Base-by-base conservation (phyloP, 2,797 vertebrate species). In the Thaleichthys pacificus region DNA sequence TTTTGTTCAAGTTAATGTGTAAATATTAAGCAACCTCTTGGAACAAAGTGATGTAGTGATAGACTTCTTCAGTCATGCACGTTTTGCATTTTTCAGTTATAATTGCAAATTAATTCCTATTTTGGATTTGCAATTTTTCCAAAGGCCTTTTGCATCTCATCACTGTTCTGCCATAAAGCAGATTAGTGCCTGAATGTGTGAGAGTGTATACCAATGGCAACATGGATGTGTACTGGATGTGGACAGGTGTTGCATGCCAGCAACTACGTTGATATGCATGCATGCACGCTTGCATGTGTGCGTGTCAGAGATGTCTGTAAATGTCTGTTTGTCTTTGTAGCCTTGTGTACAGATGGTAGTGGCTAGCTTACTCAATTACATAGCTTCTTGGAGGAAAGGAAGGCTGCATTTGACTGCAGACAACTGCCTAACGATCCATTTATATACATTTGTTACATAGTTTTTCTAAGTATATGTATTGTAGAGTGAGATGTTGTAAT, bases 201-300 rank as follows among this genome's bases (percentile, higher is more conserved):
- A 30, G 79, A 26, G 64, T 15, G 60, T 3, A n/a, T 61, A 28
- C 26, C 60, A 35, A 42, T 68, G 42, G 24, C 17, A 17, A 6
- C 22, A 32, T 35, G 22, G 49, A 58, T 7, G 22, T n/a, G 28
- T 24, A 19, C 38, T 21, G n/a, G 22, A 60, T 61, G 56, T 56
- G 71, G 26, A 54, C 21, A 54, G 54, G 61, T 65, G 28, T 57
- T 22, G 35, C 62, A 64, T 64, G 62, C 32, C 32, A 61, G 58
- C 58, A 47, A 47, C 42, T 8, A 56, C 3, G 19, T 19, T 17
- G 5, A 56, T 56, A 56, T 56, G 51, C 51, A 54, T 75, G 89
- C 77, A 82, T 80, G 81, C 65, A 66, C 61, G 77, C 83, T 71
- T 77, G 80, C 81, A 70, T 67, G 72, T 66, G 61, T 35, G 62